Evolutionary conservation across 2,888 invertebrate species (phyloP).

Genomic region (Griposia aprilina): DNA sequence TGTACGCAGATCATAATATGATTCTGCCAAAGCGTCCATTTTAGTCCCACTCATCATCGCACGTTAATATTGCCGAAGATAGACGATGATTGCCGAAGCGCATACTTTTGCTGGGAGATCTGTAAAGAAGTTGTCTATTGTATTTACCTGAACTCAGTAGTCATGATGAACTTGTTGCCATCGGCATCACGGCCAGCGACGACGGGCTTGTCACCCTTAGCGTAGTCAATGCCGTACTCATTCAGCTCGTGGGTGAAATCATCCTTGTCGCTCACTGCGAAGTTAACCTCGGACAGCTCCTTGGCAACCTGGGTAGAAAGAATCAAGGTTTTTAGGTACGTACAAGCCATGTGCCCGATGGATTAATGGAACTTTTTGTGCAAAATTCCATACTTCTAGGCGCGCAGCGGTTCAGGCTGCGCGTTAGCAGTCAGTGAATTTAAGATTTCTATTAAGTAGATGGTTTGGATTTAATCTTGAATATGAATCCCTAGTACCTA

Average conservation of each 20-base stretch:
- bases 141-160: slow-evolving; percentile 96
- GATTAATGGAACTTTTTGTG: no score
- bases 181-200: slow-evolving; percentile 95
- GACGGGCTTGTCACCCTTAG: slow-evolving; percentile 96
- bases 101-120: background rate
- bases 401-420: background rate
- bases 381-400: background rate
- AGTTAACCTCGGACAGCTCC: slow-evolving; percentile 92
- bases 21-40: no score
- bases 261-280: slow-evolving; percentile 97
- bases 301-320: slow-evolving; percentile 92
- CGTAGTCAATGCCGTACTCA: slow-evolving; percentile 97
- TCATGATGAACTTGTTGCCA: slow-evolving; percentile 97
- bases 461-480: background rate
- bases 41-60: no score
- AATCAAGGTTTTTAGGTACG: background rate
- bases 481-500: background rate
- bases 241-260: slow-evolving; percentile 98
- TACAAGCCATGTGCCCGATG: background rate
- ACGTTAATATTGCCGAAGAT: background rate
- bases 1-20: no score
- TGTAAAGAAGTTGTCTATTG: background rate
- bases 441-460: background rate
- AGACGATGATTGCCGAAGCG: background rate
- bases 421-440: background rate